These are phyloP conservation scores for Tetrao urogallus DNA, from an alignment of 2,113 vertebrate genomes.

Conservation along the genomic window DNA sequence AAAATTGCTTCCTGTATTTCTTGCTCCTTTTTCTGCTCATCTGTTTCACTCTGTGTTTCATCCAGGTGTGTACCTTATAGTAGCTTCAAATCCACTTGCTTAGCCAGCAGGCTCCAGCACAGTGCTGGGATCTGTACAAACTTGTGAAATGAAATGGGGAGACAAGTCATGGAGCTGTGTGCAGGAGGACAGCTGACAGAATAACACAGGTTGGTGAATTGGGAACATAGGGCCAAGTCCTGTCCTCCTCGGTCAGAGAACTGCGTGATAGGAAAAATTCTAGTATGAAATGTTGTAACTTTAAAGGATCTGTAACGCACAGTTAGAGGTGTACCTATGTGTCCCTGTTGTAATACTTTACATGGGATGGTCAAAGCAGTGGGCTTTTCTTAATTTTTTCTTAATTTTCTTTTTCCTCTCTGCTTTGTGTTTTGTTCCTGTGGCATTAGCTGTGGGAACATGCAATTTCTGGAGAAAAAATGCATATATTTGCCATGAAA, in stretches of 20 bases:
- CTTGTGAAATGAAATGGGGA: neutral
- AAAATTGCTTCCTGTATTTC: neutral
- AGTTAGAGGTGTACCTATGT: neutral
- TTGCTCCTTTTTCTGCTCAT: neutral
- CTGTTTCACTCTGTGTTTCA: neutral
- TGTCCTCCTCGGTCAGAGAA: neutral
- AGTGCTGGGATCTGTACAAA: neutral
- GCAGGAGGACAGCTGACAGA: neutral
- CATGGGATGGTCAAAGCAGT: neutral
- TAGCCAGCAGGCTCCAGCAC: neutral
- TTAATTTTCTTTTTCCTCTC: no score
- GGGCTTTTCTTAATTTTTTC: neutral
- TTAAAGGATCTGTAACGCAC: neutral
- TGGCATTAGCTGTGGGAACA: neutral
- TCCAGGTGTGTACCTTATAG: neutral
- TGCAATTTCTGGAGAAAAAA: neutral
- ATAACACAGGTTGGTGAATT: neutral
- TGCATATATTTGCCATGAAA: neutral
- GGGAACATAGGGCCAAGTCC: neutral
- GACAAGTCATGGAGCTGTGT: rapidly evolving
- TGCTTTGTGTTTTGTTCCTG: neutral
- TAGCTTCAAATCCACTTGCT: neutral
- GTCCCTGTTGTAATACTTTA: neutral
- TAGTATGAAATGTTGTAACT: neutral
- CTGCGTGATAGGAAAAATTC: neutral